Conservation (phyloP, 2,888 invertebrate genomes). For the Cheilosia vulpina region DNA sequence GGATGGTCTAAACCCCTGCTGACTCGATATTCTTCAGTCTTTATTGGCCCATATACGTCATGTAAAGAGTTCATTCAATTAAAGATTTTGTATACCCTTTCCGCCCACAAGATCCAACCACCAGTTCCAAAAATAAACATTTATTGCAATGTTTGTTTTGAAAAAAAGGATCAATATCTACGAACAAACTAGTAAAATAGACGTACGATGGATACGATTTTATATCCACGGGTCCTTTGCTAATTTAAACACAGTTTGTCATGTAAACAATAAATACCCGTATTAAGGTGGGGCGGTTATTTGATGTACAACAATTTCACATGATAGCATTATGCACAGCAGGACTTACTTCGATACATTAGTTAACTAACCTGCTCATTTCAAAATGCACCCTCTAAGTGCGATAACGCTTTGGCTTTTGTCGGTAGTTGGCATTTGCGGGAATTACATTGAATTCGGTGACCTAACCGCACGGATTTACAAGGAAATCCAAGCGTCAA, state of each 20-base stretch:
- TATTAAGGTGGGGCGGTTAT: neutral
- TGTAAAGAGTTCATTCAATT: too few species aligned
- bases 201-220: neutral
- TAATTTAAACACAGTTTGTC: neutral
- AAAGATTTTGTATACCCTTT: too few species aligned
- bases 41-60: too few species aligned
- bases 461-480: conserved; percentile 6
- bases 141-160: too few species aligned
- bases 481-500: conserved; percentile 18
- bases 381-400: neutral
- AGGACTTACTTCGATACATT: neutral
- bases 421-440: neutral
- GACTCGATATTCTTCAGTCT: too few species aligned
- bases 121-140: too few species aligned
- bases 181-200: too few species aligned
- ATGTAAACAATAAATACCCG: neutral
- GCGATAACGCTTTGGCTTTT: neutral
- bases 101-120: too few species aligned
- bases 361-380: neutral
- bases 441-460: neutral
- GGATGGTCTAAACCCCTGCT: too few species aligned
- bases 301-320: neutral
- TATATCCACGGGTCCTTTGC: neutral
- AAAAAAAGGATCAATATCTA: too few species aligned
- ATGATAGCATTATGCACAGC: neutral